These are phyloP conservation scores for Paragorgia papillata DNA, from an alignment of 92 coral and sea anemone species.

Conservation along the genomic window DNA sequence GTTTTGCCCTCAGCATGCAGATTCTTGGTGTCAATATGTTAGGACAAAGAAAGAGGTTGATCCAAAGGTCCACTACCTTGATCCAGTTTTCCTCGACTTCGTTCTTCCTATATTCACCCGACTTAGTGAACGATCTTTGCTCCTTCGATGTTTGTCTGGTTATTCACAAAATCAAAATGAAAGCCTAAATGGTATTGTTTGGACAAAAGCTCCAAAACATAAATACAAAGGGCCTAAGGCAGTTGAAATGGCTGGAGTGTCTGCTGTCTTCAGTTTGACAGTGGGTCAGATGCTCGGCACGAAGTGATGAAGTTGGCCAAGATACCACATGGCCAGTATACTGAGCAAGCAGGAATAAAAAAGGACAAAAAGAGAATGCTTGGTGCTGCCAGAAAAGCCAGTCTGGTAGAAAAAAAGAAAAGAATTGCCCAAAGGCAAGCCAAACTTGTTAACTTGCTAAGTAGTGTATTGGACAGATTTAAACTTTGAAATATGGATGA, in stretches of 20 bases:
- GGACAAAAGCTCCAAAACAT: constrained; percentile 42
- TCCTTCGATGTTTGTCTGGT: constrained; percentile 46
- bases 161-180: constrained; percentile 36
- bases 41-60: not conserved
- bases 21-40: not conserved
- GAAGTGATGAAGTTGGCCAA: constrained; percentile 35
- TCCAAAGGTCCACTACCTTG: constrained; percentile 41
- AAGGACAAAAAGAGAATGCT: not conserved
- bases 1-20: constrained; percentile 49
- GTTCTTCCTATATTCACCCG: constrained; percentile 19
- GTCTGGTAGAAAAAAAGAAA: constrained; percentile 13
- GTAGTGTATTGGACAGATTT: too few species aligned
- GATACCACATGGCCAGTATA: constrained; percentile 21
- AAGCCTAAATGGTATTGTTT: constrained; percentile 25
- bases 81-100: constrained; percentile 45
- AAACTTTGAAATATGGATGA: too few species aligned
- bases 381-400: constrained; percentile 25
- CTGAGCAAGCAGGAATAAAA: not conserved
- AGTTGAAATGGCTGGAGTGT: constrained; percentile 33
- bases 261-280: constrained; percentile 20
- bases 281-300: constrained; percentile 25
- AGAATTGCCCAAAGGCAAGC: constrained; percentile 5
- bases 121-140: constrained; percentile 22
- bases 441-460: constrained; percentile 4
- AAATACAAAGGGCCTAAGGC: not conserved